These are phyloP conservation scores for Serilophus lunatus DNA, from an alignment of 2,113 vertebrate species.

Conservation along the genomic window DNA sequence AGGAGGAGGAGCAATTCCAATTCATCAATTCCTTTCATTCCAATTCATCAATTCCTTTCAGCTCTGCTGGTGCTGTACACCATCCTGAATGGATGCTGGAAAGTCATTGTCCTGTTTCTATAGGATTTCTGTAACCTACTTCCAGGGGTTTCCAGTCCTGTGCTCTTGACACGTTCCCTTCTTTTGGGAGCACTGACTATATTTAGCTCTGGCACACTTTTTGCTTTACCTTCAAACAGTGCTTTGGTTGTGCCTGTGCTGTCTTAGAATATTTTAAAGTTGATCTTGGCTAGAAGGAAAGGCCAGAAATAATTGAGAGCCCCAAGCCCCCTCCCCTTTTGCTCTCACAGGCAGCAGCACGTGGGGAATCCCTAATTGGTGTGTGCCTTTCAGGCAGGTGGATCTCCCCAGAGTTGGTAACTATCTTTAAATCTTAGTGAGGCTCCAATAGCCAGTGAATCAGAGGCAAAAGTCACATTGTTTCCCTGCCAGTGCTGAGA, in stretches of 20 bases:
- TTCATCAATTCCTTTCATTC: not conserved
- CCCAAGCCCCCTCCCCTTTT: not conserved
- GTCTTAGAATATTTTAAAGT: not conserved
- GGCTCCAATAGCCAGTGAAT: not conserved
- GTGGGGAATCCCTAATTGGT: not conserved
- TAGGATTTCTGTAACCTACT: conserved; percentile 27
- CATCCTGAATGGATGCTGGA: not conserved
- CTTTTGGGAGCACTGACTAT: not conserved
- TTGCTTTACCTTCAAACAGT: not conserved
- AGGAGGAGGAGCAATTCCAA: not conserved
- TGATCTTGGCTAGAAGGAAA: not conserved
- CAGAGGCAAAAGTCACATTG: not conserved
- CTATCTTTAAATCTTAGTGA: not conserved
- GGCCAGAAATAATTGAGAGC: not conserved
- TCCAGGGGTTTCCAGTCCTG: conserved; percentile 15
- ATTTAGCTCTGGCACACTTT: conserved; percentile 25
- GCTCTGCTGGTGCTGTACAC: not conserved
- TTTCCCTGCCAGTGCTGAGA: not conserved
- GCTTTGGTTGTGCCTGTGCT: not conserved
- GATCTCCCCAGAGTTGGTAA: not conserved
- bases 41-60: not conserved
- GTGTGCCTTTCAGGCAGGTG: not conserved
- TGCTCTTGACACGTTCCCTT: conserved; percentile 25
- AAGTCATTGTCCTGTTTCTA: conserved; percentile 20
- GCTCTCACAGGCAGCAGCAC: not conserved